Evolutionary conservation across 2,797 vertebrate species (phyloP).

Genomic region (Pseudotriccus pelzelni): DNA sequence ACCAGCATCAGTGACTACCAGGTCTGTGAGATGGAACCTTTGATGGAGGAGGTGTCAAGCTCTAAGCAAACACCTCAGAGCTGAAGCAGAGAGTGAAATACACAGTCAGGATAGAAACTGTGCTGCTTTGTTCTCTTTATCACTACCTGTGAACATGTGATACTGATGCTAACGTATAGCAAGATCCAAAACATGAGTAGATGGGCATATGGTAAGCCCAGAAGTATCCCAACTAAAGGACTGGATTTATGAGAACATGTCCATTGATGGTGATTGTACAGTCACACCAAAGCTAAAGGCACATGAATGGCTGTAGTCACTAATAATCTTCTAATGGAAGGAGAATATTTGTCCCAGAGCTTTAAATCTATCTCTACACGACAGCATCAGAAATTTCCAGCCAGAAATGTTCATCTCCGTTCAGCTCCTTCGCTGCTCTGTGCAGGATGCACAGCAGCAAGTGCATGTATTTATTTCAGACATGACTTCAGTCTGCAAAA

Average conservation of each 20-base stretch:
- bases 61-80: not conserved
- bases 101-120: not conserved
- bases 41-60: not conserved
- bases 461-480: not conserved
- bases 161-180: accelerated
- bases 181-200: not conserved
- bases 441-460: not conserved
- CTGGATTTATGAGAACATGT: accelerated
- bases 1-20: not conserved
- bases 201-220: accelerated
- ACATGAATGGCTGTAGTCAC: not conserved
- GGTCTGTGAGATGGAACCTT: not conserved
- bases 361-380: not conserved
- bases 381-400: not conserved
- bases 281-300: not conserved
- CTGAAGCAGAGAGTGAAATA: not conserved
- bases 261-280: not conserved
- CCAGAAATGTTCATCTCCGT: not conserved
- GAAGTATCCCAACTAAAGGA: not conserved
- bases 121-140: not conserved
- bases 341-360: not conserved
- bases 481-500: constrained; percentile 25
- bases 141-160: not conserved
- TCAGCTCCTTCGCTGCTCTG: not conserved
- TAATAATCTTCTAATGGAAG: accelerated